Evolutionary conservation across 1,140 invertebrate species (phyloP), one percentile per base, ranked within the genome.

Genomic region (Ditylenchus dipsaci): DNA sequence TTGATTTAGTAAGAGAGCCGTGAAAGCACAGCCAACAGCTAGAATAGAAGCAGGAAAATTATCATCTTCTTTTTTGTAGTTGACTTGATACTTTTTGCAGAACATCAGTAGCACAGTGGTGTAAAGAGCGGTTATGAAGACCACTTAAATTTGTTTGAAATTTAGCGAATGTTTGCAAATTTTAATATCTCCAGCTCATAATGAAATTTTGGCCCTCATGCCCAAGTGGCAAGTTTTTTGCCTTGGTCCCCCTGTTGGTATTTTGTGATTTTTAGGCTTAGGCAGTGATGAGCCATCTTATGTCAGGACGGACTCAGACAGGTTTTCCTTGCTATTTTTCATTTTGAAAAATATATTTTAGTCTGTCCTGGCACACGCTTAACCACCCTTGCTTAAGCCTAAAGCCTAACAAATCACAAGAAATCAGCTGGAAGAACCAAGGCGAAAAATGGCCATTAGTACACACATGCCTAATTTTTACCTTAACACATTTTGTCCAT

Each of bases 61-160:
- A 73, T 87, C 86, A 67, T 86, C 85, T 13, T 82, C 75, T n/a
- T 64, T 56, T 29, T 82, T 68, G 62, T 74, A 82, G 9, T 79
- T 87, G 7, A 84, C 83, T 86, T 92, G 93, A 85, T 98, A 98
- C 85, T 97, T 97, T 21, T 90, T 83, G 83, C 94, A 97, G 88
- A 99, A 98, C 66, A 98, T n/a, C n/a, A 86, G 84, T 93, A 98
- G 29, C 97, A 84, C 29, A n/a, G 95, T 99, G 27, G 90, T 90
- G 81, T 88, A 89, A 0, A 93, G 93, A 58, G 93, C 88, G 23
- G 84, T 88, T 76, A 98, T 87, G 85, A 97, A 99, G 70, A 98
- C 87, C 61, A 97, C 69, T 79, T 80, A 62, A 72, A 81, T 45
- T 13, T 45, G n/a, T 45, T 45, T 45, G 43, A 13, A 45, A 45